Evolutionary conservation across 2,113 vertebrate genomes (phyloP).

Genomic region (Cnemophilus loriae): DNA sequence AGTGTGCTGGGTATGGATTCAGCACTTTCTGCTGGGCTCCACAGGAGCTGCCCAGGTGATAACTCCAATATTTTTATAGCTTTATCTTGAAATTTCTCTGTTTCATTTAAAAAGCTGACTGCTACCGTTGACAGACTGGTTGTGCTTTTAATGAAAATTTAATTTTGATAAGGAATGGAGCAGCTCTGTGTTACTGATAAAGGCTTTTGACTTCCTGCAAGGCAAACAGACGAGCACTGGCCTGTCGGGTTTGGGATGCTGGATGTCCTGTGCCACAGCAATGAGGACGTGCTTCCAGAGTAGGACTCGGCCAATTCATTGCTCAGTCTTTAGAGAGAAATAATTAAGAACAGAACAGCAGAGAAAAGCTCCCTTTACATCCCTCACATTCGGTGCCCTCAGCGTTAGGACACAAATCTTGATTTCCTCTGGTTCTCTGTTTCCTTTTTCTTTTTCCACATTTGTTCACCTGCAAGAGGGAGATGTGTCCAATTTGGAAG

Average conservation of each 20-base stretch:
- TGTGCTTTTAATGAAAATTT: neutral
- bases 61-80: neutral
- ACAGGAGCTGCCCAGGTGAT: neutral
- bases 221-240: neutral
- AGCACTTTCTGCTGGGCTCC: neutral
- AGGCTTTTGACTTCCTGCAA: neutral
- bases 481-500: neutral
- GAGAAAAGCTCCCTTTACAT: neutral
- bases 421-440: neutral
- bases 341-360: fast-evolving
- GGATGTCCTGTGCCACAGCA: neutral
- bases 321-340: neutral
- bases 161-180: neutral
- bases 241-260: neutral
- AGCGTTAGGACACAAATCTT: fast-evolving
- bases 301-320: neutral
- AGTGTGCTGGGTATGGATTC: neutral
- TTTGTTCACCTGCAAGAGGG: neutral
- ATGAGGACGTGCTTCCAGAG: fast-evolving
- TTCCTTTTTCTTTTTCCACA: neutral
- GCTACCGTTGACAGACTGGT: neutral
- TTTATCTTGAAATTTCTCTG: fast-evolving
- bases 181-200: fast-evolving
- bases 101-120: neutral
- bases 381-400: fast-evolving